Evolutionary conservation across 2,888 invertebrate species (phyloP).

Genomic region (Mythimna impura): DNA sequence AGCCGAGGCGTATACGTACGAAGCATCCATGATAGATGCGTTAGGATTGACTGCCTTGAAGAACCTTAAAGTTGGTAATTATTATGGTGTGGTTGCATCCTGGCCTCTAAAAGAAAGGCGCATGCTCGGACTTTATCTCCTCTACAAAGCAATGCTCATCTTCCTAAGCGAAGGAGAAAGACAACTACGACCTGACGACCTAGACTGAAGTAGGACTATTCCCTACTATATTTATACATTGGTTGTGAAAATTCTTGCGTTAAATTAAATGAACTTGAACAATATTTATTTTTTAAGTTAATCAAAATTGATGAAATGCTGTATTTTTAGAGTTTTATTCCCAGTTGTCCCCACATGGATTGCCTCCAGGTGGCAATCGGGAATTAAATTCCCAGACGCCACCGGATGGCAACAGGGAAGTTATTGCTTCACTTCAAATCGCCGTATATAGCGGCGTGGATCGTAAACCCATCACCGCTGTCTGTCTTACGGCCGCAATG

Average conservation of each 20-base stretch:
- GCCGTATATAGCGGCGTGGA: too few relatives aligned
- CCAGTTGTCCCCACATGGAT: too few relatives aligned
- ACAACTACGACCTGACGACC: slow-evolving; percentile 95
- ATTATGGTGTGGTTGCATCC: slow-evolving; percentile 94
- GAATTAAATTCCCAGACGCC: too few relatives aligned
- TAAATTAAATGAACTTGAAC: slow-evolving; percentile 58
- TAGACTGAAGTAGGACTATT: slow-evolving; percentile 78
- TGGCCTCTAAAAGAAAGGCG: slow-evolving; percentile 94
- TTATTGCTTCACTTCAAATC: too few relatives aligned
- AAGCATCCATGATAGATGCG: slow-evolving; percentile 98
- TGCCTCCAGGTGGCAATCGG: too few relatives aligned
- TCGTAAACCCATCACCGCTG: too few relatives aligned
- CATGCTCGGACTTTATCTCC: slow-evolving; percentile 94
- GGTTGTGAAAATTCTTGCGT: slow-evolving; percentile 67
- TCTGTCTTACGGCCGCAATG: too few relatives aligned
- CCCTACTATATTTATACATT: slow-evolving; percentile 56
- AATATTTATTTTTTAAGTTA: slow-evolving; percentile 52
- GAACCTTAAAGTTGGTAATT: slow-evolving; percentile 95
- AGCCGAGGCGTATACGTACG: slow-evolving; percentile 97
- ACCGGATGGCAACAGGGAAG: too few relatives aligned
- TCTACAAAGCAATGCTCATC: slow-evolving; percentile 95
- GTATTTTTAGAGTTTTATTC: neutral
- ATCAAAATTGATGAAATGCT: slow-evolving; percentile 54
- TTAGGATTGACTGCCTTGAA: slow-evolving; percentile 94
- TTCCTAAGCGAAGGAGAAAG: slow-evolving; percentile 97